Conservation (phyloP, 30 jellyfish, hydroid and myxozoan species). For the Morbakka virulenta region DNA sequence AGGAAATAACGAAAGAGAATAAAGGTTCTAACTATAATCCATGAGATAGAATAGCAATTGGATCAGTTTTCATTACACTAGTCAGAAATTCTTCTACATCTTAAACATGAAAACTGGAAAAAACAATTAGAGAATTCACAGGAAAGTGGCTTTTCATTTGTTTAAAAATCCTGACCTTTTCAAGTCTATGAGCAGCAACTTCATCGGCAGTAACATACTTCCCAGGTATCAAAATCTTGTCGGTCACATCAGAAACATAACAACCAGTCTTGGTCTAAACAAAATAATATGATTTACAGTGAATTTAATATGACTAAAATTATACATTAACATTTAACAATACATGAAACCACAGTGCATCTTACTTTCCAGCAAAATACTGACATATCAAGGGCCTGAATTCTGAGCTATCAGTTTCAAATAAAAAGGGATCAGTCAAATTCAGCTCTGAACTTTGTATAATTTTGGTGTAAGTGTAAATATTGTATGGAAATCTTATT, state of each 20-base stretch:
- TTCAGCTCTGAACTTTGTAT: too few relatives aligned
- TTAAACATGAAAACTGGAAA: neutral
- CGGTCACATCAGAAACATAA: constrained; percentile 83
- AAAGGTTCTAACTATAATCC: too few relatives aligned
- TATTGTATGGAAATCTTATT: too few relatives aligned
- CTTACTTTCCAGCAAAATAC: neutral
- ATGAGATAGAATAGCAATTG: too few relatives aligned
- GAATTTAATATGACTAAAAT: neutral
- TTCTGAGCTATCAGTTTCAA: too few relatives aligned
- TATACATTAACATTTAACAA: neutral
- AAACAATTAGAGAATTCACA: neutral
- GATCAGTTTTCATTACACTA: too few relatives aligned
- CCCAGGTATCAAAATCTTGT: constrained; percentile 73
- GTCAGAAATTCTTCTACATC: too few relatives aligned
- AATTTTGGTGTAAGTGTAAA: too few relatives aligned
- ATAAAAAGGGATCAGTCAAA: too few relatives aligned
- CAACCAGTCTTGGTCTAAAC: constrained; percentile 93
- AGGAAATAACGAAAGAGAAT: too few relatives aligned
- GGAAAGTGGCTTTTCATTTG: too few relatives aligned
- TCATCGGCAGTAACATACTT: constrained; percentile 91
- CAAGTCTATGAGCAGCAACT: constrained; percentile 39
- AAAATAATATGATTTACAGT: neutral
- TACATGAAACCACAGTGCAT: neutral
- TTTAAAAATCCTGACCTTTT: constrained; percentile 73
- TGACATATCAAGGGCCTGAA: too few relatives aligned